These are phyloP conservation scores for Lumbricus terrestris DNA, from an alignment of 2,888 invertebrate species.

Conservation along the genomic window DNA sequence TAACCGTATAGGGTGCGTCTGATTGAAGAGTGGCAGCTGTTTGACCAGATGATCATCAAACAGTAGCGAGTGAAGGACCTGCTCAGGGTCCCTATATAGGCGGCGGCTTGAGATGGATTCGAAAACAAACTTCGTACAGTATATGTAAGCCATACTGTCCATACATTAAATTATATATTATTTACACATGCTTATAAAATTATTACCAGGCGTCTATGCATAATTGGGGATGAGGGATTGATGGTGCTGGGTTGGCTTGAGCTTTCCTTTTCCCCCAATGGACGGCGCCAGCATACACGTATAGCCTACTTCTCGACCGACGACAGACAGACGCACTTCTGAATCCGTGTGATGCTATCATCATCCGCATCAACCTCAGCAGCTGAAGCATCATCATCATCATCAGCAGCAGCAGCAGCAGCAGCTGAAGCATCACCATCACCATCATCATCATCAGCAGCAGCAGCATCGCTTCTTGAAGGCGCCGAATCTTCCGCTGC, in stretches of 20 bases:
- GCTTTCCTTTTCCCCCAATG: not conserved
- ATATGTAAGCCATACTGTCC: no score
- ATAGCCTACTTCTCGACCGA: not conserved
- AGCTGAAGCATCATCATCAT: not conserved
- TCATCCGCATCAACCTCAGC: not conserved
- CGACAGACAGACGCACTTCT: not conserved
- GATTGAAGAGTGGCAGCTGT: no score
- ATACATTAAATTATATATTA: no score
- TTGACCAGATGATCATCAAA: no score
- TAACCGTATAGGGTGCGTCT: no score
- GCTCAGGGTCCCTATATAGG: no score
- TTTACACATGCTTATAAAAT: no score
- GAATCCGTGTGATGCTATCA: not conserved
- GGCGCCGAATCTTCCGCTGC: not conserved
- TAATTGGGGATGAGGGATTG: not conserved
- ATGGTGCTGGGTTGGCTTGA: no score
- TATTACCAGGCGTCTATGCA: not conserved
- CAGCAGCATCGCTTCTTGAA: not conserved
- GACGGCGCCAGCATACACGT: no score
- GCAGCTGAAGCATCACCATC: not conserved
- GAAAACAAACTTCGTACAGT: no score
- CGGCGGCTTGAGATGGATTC: no score
- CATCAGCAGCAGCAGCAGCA: not conserved
- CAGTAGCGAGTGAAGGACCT: no score
- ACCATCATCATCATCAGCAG: not conserved